These are phyloP conservation scores for Cyphomyrus plagiostoma DNA, from an alignment of 2,113 vertebrate species.

Conservation along the genomic window DNA sequence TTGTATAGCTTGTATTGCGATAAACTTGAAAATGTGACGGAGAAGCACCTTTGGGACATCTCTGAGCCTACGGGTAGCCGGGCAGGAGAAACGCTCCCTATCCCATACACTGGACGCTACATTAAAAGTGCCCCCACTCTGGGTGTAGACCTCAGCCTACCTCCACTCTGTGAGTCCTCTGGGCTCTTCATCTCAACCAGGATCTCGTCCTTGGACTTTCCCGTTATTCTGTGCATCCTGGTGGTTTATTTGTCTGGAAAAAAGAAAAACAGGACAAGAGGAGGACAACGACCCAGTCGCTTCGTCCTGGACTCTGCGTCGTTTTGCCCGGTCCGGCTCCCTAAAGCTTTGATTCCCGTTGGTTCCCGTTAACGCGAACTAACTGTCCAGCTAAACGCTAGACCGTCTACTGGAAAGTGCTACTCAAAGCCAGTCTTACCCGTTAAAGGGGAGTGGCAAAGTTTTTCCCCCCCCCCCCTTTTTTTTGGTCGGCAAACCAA, in stretches of 20 bases:
- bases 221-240: neutral
- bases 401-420: neutral
- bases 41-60: neutral
- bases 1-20: neutral
- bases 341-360: neutral
- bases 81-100: neutral
- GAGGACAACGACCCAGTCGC: neutral
- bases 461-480: neutral
- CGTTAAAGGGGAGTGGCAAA: conserved; percentile 3
- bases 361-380: neutral
- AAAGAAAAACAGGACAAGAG: neutral
- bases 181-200: conserved; percentile 4
- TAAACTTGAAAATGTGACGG: neutral
- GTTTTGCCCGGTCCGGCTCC: neutral
- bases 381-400: neutral
- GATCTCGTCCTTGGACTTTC: neutral
- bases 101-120: neutral
- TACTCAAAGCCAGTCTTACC: neutral
- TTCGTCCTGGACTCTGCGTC: neutral
- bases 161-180: conserved; percentile 6
- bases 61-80: neutral
- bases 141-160: neutral
- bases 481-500: neutral
- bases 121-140: neutral
- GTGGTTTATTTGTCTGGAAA: neutral